Evolutionary conservation across 2,888 invertebrate species (phyloP).

Genomic region (Lagria hirta): DNA sequence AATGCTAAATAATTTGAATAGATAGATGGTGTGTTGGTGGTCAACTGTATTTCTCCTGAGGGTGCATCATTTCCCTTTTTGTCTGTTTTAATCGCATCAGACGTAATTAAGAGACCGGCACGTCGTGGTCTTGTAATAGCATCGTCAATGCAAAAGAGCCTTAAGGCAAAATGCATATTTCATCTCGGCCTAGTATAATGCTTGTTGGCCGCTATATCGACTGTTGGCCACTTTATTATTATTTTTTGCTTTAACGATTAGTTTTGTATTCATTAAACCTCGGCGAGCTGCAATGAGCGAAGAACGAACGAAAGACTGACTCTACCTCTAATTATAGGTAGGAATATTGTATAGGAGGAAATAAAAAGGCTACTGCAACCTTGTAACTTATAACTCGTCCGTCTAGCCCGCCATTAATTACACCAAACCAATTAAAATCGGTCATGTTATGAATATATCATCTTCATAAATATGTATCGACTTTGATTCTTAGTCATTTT

Average conservation of each 20-base stretch:
- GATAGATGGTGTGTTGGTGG: no score
- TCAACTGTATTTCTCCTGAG: no score
- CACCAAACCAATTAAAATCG: slow-evolving; percentile 47
- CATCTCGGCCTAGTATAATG: slow-evolving; percentile 34
- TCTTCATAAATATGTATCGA: slow-evolving; percentile 45
- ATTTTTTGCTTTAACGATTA: slow-evolving; percentile 34
- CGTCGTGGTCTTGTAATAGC: slow-evolving; percentile 22
- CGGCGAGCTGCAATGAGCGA: slow-evolving; percentile 32
- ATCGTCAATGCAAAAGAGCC: slow-evolving; percentile 27
- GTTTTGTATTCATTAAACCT: slow-evolving; percentile 34
- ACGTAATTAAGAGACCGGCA: slow-evolving; percentile 25
- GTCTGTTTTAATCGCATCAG: slow-evolving; percentile 22
- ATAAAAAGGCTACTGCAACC: slow-evolving; percentile 32
- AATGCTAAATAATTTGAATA: no score
- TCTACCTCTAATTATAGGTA: slow-evolving; percentile 34
- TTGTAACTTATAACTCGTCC: slow-evolving; percentile 27
- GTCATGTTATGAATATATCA: slow-evolving; percentile 48
- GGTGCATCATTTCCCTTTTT: slow-evolving; percentile 30
- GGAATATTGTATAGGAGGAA: slow-evolving; percentile 31
- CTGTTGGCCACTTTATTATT: slow-evolving; percentile 35
- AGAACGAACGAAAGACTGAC: slow-evolving; percentile 26
- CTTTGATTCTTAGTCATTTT: slow-evolving; percentile 45
- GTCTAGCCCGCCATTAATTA: slow-evolving; percentile 38
- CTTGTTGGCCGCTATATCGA: slow-evolving; percentile 35
- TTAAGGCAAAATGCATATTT: slow-evolving; percentile 33